Percentiles rank a stretch among this genome's conserved stretches.
phyloP scores from a whole-genome alignment of 2,888 invertebrate species.

The Stegophylla sp. region DNA sequence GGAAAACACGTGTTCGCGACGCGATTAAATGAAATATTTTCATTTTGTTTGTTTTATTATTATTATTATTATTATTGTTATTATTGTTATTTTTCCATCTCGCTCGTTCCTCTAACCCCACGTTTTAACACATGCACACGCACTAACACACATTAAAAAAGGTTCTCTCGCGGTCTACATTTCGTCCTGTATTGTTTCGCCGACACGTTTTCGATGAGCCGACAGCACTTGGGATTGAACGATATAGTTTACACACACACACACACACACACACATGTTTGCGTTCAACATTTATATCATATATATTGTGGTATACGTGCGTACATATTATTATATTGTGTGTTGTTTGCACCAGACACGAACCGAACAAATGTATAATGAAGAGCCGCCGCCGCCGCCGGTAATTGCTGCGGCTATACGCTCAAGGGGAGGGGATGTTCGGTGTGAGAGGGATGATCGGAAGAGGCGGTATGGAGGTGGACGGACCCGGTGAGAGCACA shows the following conservation, averaged over 20 bases:
- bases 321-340: no score
- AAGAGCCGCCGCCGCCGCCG: background rate
- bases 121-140: background rate
- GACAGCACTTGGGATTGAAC: slow-evolving; percentile 5
- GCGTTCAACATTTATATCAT: slow-evolving; percentile 7
- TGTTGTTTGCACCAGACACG: background rate
- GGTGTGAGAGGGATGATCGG: background rate
- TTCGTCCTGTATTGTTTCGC: background rate
- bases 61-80: background rate
- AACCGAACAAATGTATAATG: slow-evolving; percentile 8
- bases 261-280: no score
- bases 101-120: background rate
- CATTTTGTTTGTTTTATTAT: no score
- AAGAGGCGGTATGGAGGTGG: background rate
- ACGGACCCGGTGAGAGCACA: background rate
- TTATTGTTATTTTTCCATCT: background rate
- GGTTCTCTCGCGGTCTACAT: background rate
- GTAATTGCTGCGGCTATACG: background rate
- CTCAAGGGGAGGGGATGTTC: no score
- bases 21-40: no score
- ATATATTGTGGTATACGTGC: no score
- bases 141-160: background rate
- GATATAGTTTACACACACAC: slow-evolving; percentile 30
- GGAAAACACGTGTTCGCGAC: no score
- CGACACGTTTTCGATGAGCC: slow-evolving; percentile 1